Evolutionary conservation across 2,797 vertebrate species (phyloP).

Genomic region (Coccyzus lansbergi): DNA sequence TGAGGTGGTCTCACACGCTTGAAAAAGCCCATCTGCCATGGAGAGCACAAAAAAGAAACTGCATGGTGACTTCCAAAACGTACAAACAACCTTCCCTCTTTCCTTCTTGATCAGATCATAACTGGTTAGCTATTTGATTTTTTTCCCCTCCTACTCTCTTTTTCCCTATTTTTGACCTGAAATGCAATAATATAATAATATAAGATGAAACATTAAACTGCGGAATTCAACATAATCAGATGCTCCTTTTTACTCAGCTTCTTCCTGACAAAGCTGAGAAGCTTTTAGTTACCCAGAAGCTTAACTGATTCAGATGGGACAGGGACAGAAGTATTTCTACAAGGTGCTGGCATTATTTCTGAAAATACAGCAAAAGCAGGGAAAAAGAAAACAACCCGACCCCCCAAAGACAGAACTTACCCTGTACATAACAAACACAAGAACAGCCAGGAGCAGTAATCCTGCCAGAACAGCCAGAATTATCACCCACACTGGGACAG

Average conservation of each 20-base stretch:
- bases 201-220: background rate
- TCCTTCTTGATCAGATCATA: background rate
- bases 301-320: background rate
- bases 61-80: background rate
- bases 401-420: conserved; percentile 69
- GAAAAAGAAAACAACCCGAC: background rate
- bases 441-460: conserved; percentile 88
- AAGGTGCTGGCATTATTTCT: background rate
- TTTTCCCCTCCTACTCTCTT: background rate
- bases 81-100: background rate
- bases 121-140: background rate
- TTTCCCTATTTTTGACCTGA: background rate
- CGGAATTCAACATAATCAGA: background rate
- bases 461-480: conserved; percentile 93
- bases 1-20: conserved; percentile 96
- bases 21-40: conserved; percentile 92
- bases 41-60: background rate
- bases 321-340: background rate
- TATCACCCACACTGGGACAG: conserved; percentile 94
- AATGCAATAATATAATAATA: background rate
- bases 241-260: background rate
- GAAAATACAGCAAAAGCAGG: background rate
- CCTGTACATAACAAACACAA: conserved; percentile 97
- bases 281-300: background rate
- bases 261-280: background rate